phyloP scores from a whole-genome alignment of 2,113 vertebrate species.

The Kryptolebias marmoratus region DNA sequence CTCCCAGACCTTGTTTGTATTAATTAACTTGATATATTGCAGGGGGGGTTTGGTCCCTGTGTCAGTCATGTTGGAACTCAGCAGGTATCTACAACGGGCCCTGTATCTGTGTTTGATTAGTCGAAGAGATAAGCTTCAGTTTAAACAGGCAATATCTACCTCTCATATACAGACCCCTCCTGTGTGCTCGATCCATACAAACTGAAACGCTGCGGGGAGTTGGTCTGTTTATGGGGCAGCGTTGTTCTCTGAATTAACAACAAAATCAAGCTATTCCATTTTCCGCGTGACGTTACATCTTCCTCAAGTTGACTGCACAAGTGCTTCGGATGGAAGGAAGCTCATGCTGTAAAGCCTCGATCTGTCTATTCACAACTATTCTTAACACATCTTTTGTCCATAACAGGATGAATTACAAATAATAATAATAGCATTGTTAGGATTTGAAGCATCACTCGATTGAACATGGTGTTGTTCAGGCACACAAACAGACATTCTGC shows the following conservation, averaged over 20 bases:
- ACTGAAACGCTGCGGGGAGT: slow-evolving; percentile 55
- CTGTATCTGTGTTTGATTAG: slow-evolving; percentile 71
- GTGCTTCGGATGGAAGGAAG: slow-evolving; percentile 7
- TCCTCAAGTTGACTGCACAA: slow-evolving; percentile 18
- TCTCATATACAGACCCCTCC: slow-evolving; percentile 58
- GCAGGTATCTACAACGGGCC: slow-evolving; percentile 69
- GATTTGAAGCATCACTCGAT: slow-evolving; percentile 83
- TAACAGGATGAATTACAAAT: slow-evolving; percentile 75
- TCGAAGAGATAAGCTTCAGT: slow-evolving; percentile 63
- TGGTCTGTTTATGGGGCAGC: slow-evolving; percentile 38
- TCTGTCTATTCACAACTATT: slow-evolving; percentile 65
- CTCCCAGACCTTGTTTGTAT: slow-evolving; percentile 79
- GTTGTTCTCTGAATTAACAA: slow-evolving; percentile 42
- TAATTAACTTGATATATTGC: slow-evolving; percentile 81
- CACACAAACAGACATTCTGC: slow-evolving; percentile 77
- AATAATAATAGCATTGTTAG: slow-evolving; percentile 83
- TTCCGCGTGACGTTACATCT: slow-evolving; percentile 17
- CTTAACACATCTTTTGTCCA: slow-evolving; percentile 67
- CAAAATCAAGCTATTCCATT: slow-evolving; percentile 35
- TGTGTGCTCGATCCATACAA: slow-evolving; percentile 49
- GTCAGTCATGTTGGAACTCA: slow-evolving; percentile 79
- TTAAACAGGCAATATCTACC: slow-evolving; percentile 69
- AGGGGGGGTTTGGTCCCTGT: slow-evolving; percentile 74
- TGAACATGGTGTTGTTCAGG: slow-evolving; percentile 81
- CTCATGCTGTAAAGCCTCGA: slow-evolving; percentile 44